These are phyloP conservation scores for Rhinichthys osculus DNA, from an alignment of 2,797 vertebrate species.

Conservation along the genomic window DNA sequence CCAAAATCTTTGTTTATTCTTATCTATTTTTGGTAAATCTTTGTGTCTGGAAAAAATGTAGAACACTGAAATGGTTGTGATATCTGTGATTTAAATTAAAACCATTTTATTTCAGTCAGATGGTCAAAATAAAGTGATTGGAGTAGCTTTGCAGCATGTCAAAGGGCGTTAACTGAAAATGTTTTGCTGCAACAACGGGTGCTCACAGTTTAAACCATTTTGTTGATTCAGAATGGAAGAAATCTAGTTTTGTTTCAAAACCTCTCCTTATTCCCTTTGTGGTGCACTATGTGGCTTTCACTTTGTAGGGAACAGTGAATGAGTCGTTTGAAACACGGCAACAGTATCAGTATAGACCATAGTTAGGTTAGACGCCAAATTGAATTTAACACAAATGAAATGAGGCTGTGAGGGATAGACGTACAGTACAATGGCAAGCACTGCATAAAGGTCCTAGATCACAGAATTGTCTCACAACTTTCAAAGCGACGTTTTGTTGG, in stretches of 20 bases:
- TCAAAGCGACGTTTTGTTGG: neutral
- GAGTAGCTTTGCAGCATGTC: neutral
- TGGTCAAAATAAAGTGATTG: neutral
- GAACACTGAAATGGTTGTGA: neutral
- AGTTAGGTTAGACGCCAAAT: too few relatives aligned
- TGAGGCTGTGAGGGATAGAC: too few relatives aligned
- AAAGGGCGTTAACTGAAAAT: neutral
- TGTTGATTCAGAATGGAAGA: neutral
- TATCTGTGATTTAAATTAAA: neutral
- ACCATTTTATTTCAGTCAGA: neutral
- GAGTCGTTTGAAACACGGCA: neutral
- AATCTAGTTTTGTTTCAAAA: too few relatives aligned
- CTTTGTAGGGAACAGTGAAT: neutral
- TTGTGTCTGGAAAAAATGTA: neutral
- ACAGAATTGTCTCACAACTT: too few relatives aligned
- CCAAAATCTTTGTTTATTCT: neutral
- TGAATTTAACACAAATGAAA: too few relatives aligned
- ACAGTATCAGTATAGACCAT: neutral
- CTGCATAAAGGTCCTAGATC: too few relatives aligned
- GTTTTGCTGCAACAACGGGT: neutral
- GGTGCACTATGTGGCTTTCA: too few relatives aligned
- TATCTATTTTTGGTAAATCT: neutral
- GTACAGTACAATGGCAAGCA: neutral
- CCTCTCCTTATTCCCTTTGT: too few relatives aligned
- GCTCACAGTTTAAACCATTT: neutral